phyloP scores from a whole-genome alignment of 1,140 invertebrate genomes.

The Pteromalus puparum region DNA sequence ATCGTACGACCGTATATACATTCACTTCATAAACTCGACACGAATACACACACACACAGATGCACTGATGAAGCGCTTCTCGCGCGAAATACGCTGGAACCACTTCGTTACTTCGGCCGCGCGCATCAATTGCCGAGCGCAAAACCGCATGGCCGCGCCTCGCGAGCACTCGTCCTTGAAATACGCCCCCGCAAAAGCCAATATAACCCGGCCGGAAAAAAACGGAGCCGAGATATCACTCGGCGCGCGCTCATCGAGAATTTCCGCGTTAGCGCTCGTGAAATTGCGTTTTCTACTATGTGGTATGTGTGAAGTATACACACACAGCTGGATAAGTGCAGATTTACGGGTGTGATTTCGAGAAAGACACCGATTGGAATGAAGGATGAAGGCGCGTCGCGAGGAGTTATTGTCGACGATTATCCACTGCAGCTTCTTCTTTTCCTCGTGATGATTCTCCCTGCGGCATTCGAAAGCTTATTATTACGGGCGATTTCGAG shows the following conservation, averaged over 20 bases:
- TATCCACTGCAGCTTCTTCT: conserved; percentile 5
- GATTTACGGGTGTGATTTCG: conserved; percentile 66
- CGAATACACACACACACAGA: too few species aligned
- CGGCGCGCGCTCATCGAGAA: background rate
- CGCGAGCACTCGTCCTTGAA: background rate
- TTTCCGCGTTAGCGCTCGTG: conserved; percentile 48
- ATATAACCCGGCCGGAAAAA: background rate
- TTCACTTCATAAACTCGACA: background rate
- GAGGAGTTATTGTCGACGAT: conserved; percentile 24
- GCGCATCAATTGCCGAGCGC: too few species aligned
- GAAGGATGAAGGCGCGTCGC: conserved; percentile 1
- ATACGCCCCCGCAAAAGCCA: background rate
- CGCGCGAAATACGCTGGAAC: background rate
- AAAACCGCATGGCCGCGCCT: background rate
- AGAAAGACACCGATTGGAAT: conserved; percentile 43
- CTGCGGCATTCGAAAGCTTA: background rate
- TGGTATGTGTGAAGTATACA: background rate
- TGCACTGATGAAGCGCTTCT: background rate
- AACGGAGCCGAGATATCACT: background rate
- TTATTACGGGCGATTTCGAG: background rate
- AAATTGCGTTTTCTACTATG: background rate
- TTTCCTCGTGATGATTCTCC: background rate
- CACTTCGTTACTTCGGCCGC: background rate
- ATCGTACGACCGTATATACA: background rate
- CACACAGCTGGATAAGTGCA: background rate